phyloP scores from a whole-genome alignment of 1,140 invertebrate genomes.

The Venturia canescens region DNA sequence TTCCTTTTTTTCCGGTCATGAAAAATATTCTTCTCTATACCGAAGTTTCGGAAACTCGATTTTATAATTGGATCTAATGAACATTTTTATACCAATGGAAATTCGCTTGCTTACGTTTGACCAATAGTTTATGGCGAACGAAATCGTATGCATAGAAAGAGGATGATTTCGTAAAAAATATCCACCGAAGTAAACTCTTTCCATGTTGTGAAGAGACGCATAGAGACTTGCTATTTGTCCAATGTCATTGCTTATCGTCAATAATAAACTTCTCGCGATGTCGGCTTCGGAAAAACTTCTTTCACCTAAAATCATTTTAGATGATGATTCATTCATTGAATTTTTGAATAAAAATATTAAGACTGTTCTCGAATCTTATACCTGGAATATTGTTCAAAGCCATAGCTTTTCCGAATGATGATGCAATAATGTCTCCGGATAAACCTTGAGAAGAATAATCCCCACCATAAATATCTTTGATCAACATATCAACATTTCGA shows the following conservation, averaged over 20 bases:
- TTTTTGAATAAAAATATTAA: not conserved
- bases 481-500: constrained; percentile 85
- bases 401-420: constrained; percentile 86
- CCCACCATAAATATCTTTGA: constrained; percentile 87
- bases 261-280: constrained; percentile 83
- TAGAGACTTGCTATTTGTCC: constrained; percentile 87
- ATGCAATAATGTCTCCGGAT: constrained; percentile 85
- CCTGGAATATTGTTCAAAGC: constrained; percentile 67
- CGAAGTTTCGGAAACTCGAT: too few species aligned
- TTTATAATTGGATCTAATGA: too few species aligned
- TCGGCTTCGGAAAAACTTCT: constrained; percentile 79
- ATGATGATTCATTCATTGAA: too few species aligned
- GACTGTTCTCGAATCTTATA: constrained; percentile 45
- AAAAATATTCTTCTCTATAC: too few species aligned
- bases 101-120: constrained; percentile 76
- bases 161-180: constrained; percentile 88
- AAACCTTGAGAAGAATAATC: constrained; percentile 80
- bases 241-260: constrained; percentile 88
- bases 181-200: constrained; percentile 86
- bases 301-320: constrained; percentile 48
- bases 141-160: constrained; percentile 86
- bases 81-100: constrained; percentile 33
- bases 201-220: constrained; percentile 82
- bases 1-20: too few species aligned
- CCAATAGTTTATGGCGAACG: constrained; percentile 87